Conservation (phyloP, 2,113 vertebrate species). For the Saguinus imperator region DNA sequence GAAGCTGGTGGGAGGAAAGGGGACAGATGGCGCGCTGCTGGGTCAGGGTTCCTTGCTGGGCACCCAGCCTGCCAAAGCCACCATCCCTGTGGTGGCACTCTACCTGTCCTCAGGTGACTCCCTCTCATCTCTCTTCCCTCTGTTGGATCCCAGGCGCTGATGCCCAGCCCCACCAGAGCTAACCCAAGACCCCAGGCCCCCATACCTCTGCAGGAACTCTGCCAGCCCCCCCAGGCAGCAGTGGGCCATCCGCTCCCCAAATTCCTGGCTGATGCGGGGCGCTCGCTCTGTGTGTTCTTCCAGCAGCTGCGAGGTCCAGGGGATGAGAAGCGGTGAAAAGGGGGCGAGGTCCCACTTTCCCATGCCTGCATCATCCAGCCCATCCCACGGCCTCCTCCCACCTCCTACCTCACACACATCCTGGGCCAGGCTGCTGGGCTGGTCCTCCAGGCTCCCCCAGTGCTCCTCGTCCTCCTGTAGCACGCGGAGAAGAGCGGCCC, state of each 20-base stretch:
- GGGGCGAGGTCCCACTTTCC: neutral
- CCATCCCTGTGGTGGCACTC: neutral
- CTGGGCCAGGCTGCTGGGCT: conserved; percentile 66
- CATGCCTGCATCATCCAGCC: fast-evolving
- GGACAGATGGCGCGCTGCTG: fast-evolving
- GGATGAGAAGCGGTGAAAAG: neutral
- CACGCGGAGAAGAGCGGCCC: conserved; percentile 63
- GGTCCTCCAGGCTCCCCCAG: conserved; percentile 14
- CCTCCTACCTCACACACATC: conserved; percentile 71
- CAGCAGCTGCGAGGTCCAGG: conserved; percentile 84
- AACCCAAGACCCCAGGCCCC: fast-evolving
- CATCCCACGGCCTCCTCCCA: fast-evolving
- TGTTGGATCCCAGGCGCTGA: neutral
- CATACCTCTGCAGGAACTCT: conserved; percentile 92
- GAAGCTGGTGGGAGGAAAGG: conserved; percentile 83
- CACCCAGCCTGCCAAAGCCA: neutral
- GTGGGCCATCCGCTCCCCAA: conserved; percentile 90
- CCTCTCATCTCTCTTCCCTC: neutral
- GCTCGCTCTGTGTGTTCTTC: conserved; percentile 91
- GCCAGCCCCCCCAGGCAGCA: conserved; percentile 91
- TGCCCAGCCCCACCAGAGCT: fast-evolving
- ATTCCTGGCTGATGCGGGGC: conserved; percentile 87
- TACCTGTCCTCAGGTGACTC: neutral
- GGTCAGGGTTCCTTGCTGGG: neutral
- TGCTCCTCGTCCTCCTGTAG: conserved; percentile 71